Evolutionary conservation across 2,113 vertebrate species (phyloP).

Genomic region (Thermophis baileyi): DNA sequence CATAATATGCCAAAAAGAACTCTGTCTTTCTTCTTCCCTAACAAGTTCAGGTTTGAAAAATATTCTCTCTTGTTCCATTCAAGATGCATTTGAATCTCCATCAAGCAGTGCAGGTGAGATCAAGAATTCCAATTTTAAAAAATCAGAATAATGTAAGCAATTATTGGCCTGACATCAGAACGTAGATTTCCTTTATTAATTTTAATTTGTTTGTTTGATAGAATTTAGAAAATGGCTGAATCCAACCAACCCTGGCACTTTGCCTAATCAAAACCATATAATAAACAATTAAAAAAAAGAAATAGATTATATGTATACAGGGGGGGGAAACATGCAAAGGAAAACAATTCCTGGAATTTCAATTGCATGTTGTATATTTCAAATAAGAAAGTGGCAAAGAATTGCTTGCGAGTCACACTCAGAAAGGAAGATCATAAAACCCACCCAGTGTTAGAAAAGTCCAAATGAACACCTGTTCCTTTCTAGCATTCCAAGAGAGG

Average conservation of each 20-base stretch:
- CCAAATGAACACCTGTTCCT: not conserved
- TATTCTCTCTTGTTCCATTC: constrained; percentile 14
- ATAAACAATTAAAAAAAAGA: not conserved
- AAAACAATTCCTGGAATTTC: constrained; percentile 6
- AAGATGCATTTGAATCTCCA: not conserved
- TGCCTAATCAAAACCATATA: not conserved
- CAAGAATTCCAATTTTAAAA: not conserved
- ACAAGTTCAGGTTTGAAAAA: not conserved
- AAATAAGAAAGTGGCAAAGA: constrained; percentile 19
- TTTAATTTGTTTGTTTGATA: constrained; percentile 24
- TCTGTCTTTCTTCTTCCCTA: constrained; percentile 2
- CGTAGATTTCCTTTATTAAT: constrained; percentile 1
- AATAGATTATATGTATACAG: not conserved
- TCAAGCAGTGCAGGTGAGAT: not conserved
- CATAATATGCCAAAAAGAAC: not conserved
- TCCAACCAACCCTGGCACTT: not conserved
- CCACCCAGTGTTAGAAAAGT: not conserved
- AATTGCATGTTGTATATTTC: not conserved
- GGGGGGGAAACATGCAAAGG: not conserved
- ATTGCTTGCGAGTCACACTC: not conserved
- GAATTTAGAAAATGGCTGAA: not conserved
- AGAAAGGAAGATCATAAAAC: constrained; percentile 17
- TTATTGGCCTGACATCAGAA: not conserved
- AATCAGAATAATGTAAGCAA: constrained; percentile 21
- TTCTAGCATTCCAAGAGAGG: not conserved